These are phyloP conservation scores for Crotalus tigris DNA, from an alignment of 2,113 vertebrate species.

Conservation along the genomic window DNA sequence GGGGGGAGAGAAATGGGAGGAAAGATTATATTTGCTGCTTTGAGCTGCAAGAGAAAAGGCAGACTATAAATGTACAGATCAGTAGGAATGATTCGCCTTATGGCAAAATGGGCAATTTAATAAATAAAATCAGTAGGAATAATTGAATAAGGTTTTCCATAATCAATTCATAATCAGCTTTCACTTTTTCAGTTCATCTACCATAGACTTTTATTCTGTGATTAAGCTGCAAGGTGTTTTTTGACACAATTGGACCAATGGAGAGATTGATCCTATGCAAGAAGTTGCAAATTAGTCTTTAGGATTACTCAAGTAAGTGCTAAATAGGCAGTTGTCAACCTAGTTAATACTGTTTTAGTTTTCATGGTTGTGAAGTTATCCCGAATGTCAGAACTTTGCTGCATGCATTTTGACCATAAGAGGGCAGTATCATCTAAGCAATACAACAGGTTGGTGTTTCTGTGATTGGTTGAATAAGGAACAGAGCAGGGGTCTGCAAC, in stretches of 20 bases:
- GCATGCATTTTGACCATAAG: slow-evolving; percentile 28
- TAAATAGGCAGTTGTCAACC: background rate
- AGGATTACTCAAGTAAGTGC: background rate
- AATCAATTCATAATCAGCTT: background rate
- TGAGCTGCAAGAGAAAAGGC: background rate
- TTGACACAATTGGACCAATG: background rate
- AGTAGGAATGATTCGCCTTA: background rate
- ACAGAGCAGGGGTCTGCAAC: background rate
- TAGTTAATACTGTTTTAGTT: background rate
- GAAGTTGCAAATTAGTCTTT: background rate
- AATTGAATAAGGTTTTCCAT: background rate
- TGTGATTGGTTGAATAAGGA: background rate
- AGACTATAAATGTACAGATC: background rate
- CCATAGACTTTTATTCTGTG: background rate
- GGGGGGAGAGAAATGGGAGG: background rate
- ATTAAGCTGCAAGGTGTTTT: background rate
- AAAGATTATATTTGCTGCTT: background rate
- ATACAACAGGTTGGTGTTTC: background rate
- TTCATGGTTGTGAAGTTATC: background rate
- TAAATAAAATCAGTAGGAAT: background rate
- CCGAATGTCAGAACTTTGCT: accelerated
- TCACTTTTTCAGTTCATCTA: background rate
- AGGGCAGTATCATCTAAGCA: slow-evolving; percentile 51
- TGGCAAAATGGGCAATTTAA: background rate
- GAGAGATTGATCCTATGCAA: background rate